Evolutionary conservation across 2,113 vertebrate genomes (phyloP).

Genomic region (Mungos mungo): DNA sequence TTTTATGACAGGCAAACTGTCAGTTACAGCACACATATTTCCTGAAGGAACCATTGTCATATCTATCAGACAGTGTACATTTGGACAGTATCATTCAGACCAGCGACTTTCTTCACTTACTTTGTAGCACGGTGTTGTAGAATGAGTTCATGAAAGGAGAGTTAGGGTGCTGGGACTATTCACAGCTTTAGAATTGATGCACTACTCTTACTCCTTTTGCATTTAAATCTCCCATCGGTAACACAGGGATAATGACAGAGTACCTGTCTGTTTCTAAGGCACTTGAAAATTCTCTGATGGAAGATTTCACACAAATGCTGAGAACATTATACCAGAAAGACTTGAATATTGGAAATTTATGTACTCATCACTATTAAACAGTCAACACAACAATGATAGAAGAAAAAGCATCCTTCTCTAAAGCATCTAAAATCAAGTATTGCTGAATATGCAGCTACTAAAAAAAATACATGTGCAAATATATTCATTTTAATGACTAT

Average conservation of each 20-base stretch:
- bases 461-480: constrained; percentile 30
- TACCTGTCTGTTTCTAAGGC: constrained; percentile 56
- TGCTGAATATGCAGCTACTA: constrained; percentile 49
- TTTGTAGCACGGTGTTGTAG: not conserved
- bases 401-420: constrained; percentile 11
- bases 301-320: constrained; percentile 51
- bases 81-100: constrained; percentile 12
- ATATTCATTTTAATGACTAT: constrained; percentile 49
- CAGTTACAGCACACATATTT: not conserved
- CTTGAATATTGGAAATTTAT: constrained; percentile 56
- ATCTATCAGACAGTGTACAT: not conserved
- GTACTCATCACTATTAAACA: constrained; percentile 53
- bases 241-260: constrained; percentile 53
- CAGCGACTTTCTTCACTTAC: not conserved
- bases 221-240: constrained; percentile 17
- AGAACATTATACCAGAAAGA: constrained; percentile 48
- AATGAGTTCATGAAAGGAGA: not conserved
- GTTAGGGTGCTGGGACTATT: not conserved
- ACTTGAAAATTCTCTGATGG: constrained; percentile 53
- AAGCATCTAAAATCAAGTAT: constrained; percentile 65
- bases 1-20: not conserved
- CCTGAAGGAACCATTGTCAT: not conserved
- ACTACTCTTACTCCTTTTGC: constrained; percentile 33
- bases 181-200: not conserved
- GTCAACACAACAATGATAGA: constrained; percentile 59